phyloP scores from a whole-genome alignment of 2,888 invertebrate species.

The Agelastica alni region DNA sequence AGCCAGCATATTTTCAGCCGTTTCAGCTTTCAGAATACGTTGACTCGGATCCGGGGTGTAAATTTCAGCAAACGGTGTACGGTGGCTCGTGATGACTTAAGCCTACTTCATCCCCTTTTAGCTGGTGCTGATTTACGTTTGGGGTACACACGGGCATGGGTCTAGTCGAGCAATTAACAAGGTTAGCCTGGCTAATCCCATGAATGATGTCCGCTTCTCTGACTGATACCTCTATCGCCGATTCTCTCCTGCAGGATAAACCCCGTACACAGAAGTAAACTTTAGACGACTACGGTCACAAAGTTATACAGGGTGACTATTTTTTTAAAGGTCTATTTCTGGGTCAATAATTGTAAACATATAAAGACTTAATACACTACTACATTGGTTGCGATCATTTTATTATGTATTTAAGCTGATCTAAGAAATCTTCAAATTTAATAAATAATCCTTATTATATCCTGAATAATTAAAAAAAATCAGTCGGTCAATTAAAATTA shows the following conservation, averaged over 20 bases:
- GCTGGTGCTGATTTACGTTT: slow-evolving; percentile 58
- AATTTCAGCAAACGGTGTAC: slow-evolving; percentile 44
- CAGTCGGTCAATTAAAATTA: too few species aligned
- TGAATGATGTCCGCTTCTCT: slow-evolving; percentile 58
- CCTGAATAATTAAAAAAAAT: too few species aligned
- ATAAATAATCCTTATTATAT: too few species aligned
- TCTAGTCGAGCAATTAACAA: slow-evolving; percentile 59
- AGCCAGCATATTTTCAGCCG: slow-evolving; percentile 39
- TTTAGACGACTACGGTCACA: not conserved
- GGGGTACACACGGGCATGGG: slow-evolving; percentile 52
- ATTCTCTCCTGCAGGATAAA: slow-evolving; percentile 17
- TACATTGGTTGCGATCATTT: too few species aligned
- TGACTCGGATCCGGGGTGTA: slow-evolving; percentile 45
- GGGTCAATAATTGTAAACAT: too few species aligned
- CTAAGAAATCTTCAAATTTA: not conserved
- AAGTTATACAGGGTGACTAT: slow-evolving; percentile 1
- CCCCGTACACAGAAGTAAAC: slow-evolving; percentile 17
- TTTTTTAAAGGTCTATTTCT: too few species aligned
- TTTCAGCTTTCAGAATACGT: slow-evolving; percentile 19
- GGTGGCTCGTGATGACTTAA: slow-evolving; percentile 56
- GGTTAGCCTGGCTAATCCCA: slow-evolving; percentile 60
- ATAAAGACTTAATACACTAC: too few species aligned
- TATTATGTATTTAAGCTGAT: too few species aligned
- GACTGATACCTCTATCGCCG: slow-evolving; percentile 51
- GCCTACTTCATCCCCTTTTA: slow-evolving; percentile 56